These are phyloP conservation scores for Cottoperca gobio DNA, from an alignment of 2,797 vertebrate species.

Conservation along the genomic window DNA sequence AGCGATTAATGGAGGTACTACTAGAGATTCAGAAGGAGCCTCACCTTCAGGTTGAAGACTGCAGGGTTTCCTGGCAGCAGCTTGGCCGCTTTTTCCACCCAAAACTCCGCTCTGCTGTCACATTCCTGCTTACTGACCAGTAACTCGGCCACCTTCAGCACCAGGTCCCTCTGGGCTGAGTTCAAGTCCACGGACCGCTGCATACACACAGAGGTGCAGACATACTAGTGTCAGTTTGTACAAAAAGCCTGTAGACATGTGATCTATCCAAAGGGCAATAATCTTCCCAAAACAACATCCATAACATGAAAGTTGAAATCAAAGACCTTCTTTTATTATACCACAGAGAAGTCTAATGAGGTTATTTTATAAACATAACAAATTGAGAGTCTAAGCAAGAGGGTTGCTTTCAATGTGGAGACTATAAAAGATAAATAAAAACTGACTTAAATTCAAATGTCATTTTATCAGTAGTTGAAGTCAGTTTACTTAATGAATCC, in stretches of 20 bases:
- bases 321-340: background rate
- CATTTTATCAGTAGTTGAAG: no score
- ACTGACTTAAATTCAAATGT: background rate
- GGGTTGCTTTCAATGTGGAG: background rate
- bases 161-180: constrained; percentile 94
- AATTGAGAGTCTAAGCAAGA: background rate
- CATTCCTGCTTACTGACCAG: constrained; percentile 88
- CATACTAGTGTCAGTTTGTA: background rate
- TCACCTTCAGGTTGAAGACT: constrained; percentile 94
- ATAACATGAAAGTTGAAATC: background rate
- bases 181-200: constrained; percentile 97
- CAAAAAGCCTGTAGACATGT: background rate
- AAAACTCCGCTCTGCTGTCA: constrained; percentile 94
- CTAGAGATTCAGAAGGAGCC: constrained; percentile 13
- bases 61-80: constrained; percentile 91
- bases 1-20: background rate
- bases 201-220: background rate
- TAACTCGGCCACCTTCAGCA: constrained; percentile 96
- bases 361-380: background rate
- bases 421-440: background rate
- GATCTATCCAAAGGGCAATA: background rate
- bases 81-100: constrained; percentile 95
- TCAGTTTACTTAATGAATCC: no score
- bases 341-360: background rate
- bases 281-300: constrained; percentile 7